phyloP scores from a whole-genome alignment of 2,113 vertebrate genomes.

The Elanoides forficatus region DNA sequence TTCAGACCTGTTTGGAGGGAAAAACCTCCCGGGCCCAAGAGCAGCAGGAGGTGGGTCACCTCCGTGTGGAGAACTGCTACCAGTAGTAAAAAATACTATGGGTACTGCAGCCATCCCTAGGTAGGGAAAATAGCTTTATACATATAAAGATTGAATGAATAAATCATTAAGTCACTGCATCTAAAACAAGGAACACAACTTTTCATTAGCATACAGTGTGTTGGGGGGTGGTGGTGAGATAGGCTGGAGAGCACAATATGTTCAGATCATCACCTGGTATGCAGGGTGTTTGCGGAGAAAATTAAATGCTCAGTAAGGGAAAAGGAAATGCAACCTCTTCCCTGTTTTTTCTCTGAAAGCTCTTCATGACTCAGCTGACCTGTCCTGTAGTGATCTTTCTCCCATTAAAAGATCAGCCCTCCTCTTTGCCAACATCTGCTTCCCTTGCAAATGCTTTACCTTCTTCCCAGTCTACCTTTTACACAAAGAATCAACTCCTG shows the following conservation, averaged over 20 bases:
- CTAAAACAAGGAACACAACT: not conserved
- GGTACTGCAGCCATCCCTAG: rapidly evolving
- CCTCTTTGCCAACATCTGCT: not conserved
- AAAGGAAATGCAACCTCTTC: not conserved
- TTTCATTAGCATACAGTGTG: not conserved
- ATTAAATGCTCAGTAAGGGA: not conserved
- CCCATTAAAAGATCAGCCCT: not conserved
- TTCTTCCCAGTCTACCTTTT: not conserved
- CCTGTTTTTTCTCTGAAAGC: not conserved
- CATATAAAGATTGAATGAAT: not conserved
- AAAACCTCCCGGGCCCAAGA: not conserved
- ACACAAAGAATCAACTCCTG: not conserved
- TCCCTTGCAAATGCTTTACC: not conserved
- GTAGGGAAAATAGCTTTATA: not conserved
- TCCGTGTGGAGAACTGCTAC: not conserved
- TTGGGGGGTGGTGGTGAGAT: no score
- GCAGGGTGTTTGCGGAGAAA: not conserved
- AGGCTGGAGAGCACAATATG: not conserved
- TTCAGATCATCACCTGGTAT: not conserved
- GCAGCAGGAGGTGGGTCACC: not conserved
- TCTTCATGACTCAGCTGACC: not conserved
- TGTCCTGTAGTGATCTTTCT: not conserved
- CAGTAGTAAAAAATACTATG: not conserved
- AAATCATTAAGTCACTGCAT: not conserved
- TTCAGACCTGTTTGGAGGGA: not conserved